These are phyloP conservation scores for Stenolophus ochropezus DNA, from an alignment of 2,888 invertebrate genomes.

Conservation along the genomic window DNA sequence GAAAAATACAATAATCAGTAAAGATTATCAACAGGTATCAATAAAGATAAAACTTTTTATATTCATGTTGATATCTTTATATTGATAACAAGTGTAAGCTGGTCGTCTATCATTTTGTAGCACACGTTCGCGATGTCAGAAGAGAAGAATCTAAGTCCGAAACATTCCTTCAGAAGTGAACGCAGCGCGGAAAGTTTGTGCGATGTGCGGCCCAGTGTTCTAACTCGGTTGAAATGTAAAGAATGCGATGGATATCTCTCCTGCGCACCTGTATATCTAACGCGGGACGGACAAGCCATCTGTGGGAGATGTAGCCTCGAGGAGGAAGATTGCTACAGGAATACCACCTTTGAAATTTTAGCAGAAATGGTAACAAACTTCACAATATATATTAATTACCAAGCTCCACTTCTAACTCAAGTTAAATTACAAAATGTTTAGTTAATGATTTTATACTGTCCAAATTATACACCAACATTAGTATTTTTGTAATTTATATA, in stretches of 20 bases:
- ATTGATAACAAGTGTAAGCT: background rate
- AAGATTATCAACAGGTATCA: background rate
- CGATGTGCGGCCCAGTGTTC: background rate
- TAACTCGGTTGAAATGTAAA: background rate
- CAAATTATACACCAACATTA: too few relatives aligned
- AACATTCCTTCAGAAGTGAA: background rate
- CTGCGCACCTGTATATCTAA: slow-evolving; percentile 11
- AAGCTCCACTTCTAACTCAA: too few relatives aligned
- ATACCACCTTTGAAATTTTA: background rate
- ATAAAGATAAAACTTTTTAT: background rate
- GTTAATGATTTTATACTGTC: too few relatives aligned
- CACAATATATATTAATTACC: background rate
- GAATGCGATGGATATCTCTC: slow-evolving; percentile 7
- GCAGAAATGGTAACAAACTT: slow-evolving; percentile 11
- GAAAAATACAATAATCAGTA: background rate
- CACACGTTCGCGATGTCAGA: background rate
- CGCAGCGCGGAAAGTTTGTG: background rate
- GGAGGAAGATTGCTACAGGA: background rate
- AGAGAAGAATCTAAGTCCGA: background rate
- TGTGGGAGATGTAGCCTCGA: background rate
- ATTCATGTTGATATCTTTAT: background rate
- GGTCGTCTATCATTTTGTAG: background rate
- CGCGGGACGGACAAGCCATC: background rate
- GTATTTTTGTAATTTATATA: too few relatives aligned
- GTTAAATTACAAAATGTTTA: too few relatives aligned